Conservation (phyloP, 1,140 invertebrate species). For the Thalassaphorura encarpata region DNA sequence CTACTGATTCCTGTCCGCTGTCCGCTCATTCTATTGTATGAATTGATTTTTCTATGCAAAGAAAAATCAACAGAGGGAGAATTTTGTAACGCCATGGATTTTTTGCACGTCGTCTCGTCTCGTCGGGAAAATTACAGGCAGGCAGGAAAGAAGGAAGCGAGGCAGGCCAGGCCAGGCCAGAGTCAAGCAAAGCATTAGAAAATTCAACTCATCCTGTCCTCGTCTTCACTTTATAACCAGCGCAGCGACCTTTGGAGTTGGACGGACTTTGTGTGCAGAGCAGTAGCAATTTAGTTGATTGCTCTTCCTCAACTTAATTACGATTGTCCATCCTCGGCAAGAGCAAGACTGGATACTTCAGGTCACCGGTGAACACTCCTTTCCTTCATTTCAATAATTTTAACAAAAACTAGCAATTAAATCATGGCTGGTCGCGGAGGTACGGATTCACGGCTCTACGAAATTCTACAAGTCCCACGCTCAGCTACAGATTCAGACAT, state of each 20-base stretch:
- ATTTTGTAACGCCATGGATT: too few species aligned
- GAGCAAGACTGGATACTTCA: too few species aligned
- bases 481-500: slow-evolving; percentile 68
- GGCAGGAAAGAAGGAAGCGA: too few species aligned
- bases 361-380: too few species aligned
- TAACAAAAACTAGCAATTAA: not conserved
- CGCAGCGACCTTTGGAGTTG: too few species aligned
- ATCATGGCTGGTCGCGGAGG: slow-evolving; percentile 15
- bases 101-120: not conserved
- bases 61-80: too few species aligned
- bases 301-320: not conserved
- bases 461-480: slow-evolving; percentile 64
- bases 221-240: too few species aligned
- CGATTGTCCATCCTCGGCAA: not conserved
- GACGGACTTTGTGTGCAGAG: not conserved
- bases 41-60: not conserved
- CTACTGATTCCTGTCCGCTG: not conserved
- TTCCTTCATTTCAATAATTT: not conserved
- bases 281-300: not conserved
- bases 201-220: too few species aligned
- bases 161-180: too few species aligned
- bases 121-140: too few species aligned
- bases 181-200: too few species aligned
- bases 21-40: not conserved
- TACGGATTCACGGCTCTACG: slow-evolving; percentile 66